These are phyloP conservation scores for Anthrax anthrax DNA, from an alignment of 2,888 invertebrate genomes.

Conservation along the genomic window DNA sequence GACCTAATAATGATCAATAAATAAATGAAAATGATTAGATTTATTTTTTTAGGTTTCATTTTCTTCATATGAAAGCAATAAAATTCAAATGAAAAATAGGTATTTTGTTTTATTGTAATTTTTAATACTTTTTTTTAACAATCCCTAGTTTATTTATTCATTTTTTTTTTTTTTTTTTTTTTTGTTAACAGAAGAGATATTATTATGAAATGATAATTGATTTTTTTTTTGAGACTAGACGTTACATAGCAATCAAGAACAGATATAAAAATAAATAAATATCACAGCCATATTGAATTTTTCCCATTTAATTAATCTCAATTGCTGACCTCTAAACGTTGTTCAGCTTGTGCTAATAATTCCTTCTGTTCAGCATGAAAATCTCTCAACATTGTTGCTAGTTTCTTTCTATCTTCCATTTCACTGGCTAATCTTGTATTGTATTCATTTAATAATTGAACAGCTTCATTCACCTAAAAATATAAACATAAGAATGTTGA, in stretches of 20 bases:
- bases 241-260: too few relatives aligned
- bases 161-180: too few relatives aligned
- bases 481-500: too few relatives aligned
- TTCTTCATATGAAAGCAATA: background rate
- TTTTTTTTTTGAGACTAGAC: too few relatives aligned
- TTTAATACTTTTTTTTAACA: background rate
- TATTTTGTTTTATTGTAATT: background rate
- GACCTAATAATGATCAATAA: too few relatives aligned
- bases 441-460: conserved; percentile 73
- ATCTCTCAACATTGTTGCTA: conserved; percentile 75
- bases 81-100: background rate
- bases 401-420: conserved; percentile 75
- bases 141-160: background rate
- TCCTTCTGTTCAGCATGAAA: conserved; percentile 79
- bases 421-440: conserved; percentile 74
- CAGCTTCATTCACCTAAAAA: conserved; percentile 56
- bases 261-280: too few relatives aligned
- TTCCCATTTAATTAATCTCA: too few relatives aligned
- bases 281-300: background rate
- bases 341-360: conserved; percentile 71
- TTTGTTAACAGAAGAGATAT: too few relatives aligned
- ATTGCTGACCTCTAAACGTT: conserved; percentile 59
- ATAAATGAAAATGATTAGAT: too few relatives aligned
- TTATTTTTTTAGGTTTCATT: too few relatives aligned
- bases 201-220: background rate